These are phyloP conservation scores for Gallirallus australis DNA, from an alignment of 2,797 vertebrate species.

Conservation along the genomic window DNA sequence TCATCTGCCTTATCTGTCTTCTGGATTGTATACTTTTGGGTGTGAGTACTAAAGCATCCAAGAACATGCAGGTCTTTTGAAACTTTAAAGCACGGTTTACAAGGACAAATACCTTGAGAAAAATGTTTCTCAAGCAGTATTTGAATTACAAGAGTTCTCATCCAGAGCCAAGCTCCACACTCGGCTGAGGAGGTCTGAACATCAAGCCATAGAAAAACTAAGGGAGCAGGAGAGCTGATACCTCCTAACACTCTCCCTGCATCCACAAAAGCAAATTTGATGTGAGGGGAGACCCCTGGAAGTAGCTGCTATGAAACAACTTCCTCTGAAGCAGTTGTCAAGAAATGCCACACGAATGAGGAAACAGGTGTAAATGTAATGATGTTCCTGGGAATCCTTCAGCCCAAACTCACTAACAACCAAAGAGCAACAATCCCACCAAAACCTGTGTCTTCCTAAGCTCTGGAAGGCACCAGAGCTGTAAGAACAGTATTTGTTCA, in stretches of 20 bases:
- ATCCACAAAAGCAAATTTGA: background rate
- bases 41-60: background rate
- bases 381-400: background rate
- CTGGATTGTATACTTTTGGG: background rate
- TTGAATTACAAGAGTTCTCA: background rate
- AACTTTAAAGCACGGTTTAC: background rate
- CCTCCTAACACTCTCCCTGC: background rate
- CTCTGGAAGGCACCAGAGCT: background rate
- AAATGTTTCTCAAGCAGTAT: background rate
- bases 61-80: background rate
- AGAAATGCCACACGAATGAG: background rate
- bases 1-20: slow-evolving; percentile 18
- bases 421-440: background rate
- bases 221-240: background rate
- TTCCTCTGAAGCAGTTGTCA: background rate
- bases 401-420: background rate
- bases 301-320: background rate
- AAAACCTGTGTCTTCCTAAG: background rate
- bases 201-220: background rate
- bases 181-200: background rate
- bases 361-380: background rate
- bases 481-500: background rate
- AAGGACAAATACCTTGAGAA: background rate
- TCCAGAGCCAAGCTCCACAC: background rate
- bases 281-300: background rate